Percentiles rank a stretch among this genome's conserved stretches.
phyloP scores from a whole-genome alignment of 2,113 vertebrate genomes.

The Labrus mixtus region DNA sequence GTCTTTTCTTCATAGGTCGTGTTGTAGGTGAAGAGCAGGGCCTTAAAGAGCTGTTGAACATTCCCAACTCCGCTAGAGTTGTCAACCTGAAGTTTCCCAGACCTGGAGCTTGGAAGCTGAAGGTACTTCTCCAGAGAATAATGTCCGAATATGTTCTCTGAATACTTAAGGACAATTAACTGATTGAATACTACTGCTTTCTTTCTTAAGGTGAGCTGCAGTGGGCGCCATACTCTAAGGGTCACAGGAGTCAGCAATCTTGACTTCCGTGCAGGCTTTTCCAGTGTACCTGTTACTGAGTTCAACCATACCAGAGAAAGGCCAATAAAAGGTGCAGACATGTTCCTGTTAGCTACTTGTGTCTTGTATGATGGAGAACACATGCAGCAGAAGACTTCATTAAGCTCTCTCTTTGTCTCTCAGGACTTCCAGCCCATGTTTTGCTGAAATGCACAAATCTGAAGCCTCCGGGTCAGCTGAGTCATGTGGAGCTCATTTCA shows the following conservation, averaged over 20 bases:
- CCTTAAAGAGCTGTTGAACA: constrained; percentile 90
- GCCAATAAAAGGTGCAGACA: constrained; percentile 88
- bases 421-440: constrained; percentile 90
- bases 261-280: constrained; percentile 91
- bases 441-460: constrained; percentile 90
- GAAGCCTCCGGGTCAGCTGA: constrained; percentile 85
- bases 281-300: constrained; percentile 81
- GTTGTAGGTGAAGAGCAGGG: constrained; percentile 86
- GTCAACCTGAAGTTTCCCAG: constrained; percentile 89
- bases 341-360: constrained; percentile 16
- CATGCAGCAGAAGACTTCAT: constrained; percentile 21
- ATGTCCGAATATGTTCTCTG: not conserved
- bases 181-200: constrained; percentile 5
- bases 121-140: constrained; percentile 78
- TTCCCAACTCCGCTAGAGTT: constrained; percentile 92
- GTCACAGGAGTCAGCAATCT: constrained; percentile 91
- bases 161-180: not conserved
- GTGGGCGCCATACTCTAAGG: constrained; percentile 90
- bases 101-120: constrained; percentile 91
- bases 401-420: not conserved
- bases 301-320: constrained; percentile 85
- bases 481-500: constrained; percentile 86
- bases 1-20: constrained; percentile 81
- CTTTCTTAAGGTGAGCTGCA: constrained; percentile 86
- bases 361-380: constrained; percentile 12